phyloP scores from a whole-genome alignment of 2,797 vertebrate species.

The Hephaestus fuliginosus region DNA sequence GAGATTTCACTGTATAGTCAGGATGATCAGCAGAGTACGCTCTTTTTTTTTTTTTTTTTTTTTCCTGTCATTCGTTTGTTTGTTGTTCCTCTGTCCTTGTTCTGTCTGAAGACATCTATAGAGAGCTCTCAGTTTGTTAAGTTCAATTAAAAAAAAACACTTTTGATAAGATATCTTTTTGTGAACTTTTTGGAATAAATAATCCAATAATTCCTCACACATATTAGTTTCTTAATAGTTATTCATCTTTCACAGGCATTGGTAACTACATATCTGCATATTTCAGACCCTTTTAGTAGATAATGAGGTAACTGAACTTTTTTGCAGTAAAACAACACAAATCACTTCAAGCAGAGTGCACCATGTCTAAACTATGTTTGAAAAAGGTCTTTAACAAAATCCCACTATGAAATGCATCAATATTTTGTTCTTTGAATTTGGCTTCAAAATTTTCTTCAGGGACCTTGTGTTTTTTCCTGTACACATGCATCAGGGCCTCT shows the following conservation, averaged over 20 bases:
- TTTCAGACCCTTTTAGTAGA: no score
- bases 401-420: not conserved
- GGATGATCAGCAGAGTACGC: constrained; percentile 40
- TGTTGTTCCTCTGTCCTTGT: constrained; percentile 63
- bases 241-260: not conserved
- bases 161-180: constrained; percentile 75
- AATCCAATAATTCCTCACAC: not conserved
- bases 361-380: not conserved
- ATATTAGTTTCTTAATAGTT: not conserved
- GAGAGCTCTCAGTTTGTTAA: constrained; percentile 66
- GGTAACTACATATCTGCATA: not conserved
- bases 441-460: not conserved
- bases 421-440: not conserved
- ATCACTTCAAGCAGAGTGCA: not conserved
- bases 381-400: not conserved
- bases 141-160: constrained; percentile 76
- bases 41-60: constrained; percentile 34
- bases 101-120: constrained; percentile 49
- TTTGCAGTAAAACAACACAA: not conserved
- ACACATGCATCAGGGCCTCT: not conserved
- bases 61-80: constrained; percentile 44
- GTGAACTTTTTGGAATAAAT: constrained; percentile 15
- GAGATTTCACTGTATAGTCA: constrained; percentile 48
- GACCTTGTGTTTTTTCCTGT: not conserved
- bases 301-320: no score